Conservation (phyloP, 1,140 invertebrate species). For the Telenomus remus region DNA sequence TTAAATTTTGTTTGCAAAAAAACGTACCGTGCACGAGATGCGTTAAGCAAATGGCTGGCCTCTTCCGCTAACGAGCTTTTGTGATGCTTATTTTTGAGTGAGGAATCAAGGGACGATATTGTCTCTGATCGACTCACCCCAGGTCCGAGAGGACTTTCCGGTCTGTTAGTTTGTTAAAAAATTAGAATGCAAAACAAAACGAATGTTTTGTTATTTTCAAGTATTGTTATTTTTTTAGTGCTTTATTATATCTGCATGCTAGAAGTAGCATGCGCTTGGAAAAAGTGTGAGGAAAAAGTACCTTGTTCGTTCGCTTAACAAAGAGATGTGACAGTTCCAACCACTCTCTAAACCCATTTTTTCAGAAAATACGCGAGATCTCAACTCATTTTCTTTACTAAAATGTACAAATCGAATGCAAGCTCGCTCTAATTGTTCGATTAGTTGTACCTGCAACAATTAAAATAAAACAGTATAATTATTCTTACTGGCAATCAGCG, state of each 20-base stretch:
- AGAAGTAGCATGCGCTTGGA: conserved; percentile 14
- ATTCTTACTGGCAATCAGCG: no score
- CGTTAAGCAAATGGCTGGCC: conserved; percentile 74
- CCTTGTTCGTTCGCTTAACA: conserved; percentile 83
- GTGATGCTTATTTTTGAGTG: conserved; percentile 68
- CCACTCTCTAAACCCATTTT: conserved; percentile 99
- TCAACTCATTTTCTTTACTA: conserved; percentile 97
- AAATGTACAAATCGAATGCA: conserved; percentile 99
- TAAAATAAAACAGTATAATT: conserved; percentile 25
- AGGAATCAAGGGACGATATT: conserved; percentile 73
- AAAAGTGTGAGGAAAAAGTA: conserved; percentile 41
- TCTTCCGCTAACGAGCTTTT: conserved; percentile 73
- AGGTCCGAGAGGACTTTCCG: conserved; percentile 73
- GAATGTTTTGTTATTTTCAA: background rate
- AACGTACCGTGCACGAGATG: conserved; percentile 70
- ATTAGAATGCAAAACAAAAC: no score
- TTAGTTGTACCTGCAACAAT: conserved; percentile 84
- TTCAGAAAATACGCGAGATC: conserved; percentile 97
- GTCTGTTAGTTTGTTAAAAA: conserved; percentile 52
- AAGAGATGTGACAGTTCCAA: conserved; percentile 99
- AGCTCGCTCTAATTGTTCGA: conserved; percentile 94
- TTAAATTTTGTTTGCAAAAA: conserved; percentile 5
- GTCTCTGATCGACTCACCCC: conserved; percentile 74
- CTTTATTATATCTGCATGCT: conserved; percentile 33
- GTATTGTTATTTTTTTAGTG: background rate